These are phyloP conservation scores for Xylocopa sonorina DNA, from an alignment of 1,140 invertebrate genomes.

Conservation along the genomic window DNA sequence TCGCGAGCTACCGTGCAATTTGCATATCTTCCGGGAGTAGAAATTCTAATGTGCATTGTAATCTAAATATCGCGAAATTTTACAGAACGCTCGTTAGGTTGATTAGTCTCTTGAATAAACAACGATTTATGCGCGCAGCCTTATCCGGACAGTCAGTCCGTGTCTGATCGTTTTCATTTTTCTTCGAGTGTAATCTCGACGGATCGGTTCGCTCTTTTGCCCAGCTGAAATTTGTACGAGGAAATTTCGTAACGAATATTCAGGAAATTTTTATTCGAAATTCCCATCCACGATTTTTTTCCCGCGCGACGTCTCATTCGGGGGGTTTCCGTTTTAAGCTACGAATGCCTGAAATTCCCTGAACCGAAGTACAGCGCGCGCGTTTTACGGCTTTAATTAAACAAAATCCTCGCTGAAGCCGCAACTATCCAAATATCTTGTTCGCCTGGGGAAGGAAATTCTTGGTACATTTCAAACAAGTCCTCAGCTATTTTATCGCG, in stretches of 20 bases:
- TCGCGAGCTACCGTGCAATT: background rate
- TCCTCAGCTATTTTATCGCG: background rate
- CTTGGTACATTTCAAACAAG: background rate
- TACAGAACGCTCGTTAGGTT: background rate
- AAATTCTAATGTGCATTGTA: conserved; percentile 23
- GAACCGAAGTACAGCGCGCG: background rate
- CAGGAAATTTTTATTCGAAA: background rate
- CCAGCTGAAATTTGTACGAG: too few species aligned
- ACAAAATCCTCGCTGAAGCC: background rate
- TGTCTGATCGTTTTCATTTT: background rate
- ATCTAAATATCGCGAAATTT: conserved; percentile 7
- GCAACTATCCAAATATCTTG: conserved; percentile 13
- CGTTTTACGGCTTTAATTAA: background rate
- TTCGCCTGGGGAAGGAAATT: background rate
- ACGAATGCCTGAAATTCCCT: background rate
- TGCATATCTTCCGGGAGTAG: conserved; percentile 4
- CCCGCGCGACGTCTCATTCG: background rate
- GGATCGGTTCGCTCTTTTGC: too few species aligned
- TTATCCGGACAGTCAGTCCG: background rate
- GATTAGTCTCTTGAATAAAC: background rate
- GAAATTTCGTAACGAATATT: background rate
- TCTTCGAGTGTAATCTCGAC: too few species aligned
- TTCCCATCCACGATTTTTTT: background rate
- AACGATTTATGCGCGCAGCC: background rate
- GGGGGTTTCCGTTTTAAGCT: background rate